A percentile compares a stretch with the other conserved stretches of the same genome.
Conservation (phyloP, 2,888 invertebrate genomes). For the Catocala nupta region DNA sequence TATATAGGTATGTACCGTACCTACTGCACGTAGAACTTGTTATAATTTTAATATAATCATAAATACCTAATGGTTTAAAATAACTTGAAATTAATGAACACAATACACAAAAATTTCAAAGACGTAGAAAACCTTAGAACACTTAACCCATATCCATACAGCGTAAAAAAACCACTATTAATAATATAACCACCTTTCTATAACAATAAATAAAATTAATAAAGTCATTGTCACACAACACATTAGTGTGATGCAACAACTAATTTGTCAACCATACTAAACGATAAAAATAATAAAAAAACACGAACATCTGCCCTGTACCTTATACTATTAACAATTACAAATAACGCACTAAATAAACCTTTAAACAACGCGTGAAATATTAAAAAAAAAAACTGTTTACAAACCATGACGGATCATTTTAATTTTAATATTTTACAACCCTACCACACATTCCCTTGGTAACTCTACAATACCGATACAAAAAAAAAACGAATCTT, state of each 20-base stretch:
- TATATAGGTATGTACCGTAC: too few species aligned
- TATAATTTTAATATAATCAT: too few species aligned
- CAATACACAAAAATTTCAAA: too few species aligned
- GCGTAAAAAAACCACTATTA: slow-evolving; percentile 20
- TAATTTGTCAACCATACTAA: slow-evolving; percentile 68
- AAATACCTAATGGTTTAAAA: too few species aligned
- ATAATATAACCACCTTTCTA: slow-evolving; percentile 32
- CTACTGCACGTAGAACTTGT: too few species aligned
- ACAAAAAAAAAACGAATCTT: slow-evolving; percentile 18
- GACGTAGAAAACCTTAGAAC: too few species aligned
- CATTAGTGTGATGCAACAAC: slow-evolving; percentile 45
- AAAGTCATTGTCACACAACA: slow-evolving; percentile 38
- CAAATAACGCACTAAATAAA: slow-evolving; percentile 71
- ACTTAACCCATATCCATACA: too few species aligned
- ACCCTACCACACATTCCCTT: slow-evolving; percentile 61
- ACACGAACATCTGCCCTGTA: slow-evolving; percentile 63
- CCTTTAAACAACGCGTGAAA: slow-evolving; percentile 80
- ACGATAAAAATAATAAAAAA: slow-evolving; percentile 50
- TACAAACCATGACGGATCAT: slow-evolving; percentile 78
- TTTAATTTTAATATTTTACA: slow-evolving; percentile 68
- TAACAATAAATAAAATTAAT: slow-evolving; percentile 55
- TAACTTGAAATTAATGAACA: too few species aligned
- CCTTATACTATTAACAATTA: slow-evolving; percentile 46
- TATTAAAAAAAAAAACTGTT: slow-evolving; percentile 75
- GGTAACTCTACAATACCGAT: slow-evolving; percentile 3